Evolutionary conservation across 1,140 invertebrate species (phyloP), one percentile per base, ranked within the genome.

Genomic region (Solenopsis fugax): DNA sequence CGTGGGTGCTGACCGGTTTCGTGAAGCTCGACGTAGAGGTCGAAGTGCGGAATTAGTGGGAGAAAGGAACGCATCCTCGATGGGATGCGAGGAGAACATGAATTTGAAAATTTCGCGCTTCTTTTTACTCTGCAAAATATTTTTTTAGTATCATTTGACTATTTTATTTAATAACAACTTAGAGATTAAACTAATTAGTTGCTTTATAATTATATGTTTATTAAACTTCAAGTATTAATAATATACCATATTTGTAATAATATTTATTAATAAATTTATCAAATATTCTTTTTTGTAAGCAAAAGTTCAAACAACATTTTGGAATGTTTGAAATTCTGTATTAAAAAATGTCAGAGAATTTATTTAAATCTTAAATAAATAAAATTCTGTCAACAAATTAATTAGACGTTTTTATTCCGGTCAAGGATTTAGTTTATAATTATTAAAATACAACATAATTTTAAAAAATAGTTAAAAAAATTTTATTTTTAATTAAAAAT

Each of bases 1-100:
- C 18, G 69, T 82, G 67, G 67, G 78, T 60, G 69, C 69, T n/a
- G 21, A 84, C 80, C 80, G 80, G 80, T 84, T 84, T 73, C 41
- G 69, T 24, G 13, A 50, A 50, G 24, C 69, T 72, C 37, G 9
- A 13, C 24, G 13, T n/a, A 69, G 29, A 82, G 80, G 54, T 82
- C 54, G 69, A 37, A 60, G 41, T 84, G 29, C 21, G 21, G 34
- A 18, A 58, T 73, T 60, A 72, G 37, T 58, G 13, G 16, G 37
- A 45, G 78, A 52, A 45, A 73, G 18, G 18, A 72, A 72, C 7
- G 24, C 7, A 62, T 67, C 34, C 62, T 16, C 37, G 12, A 56
- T 12, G 12, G 24, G 34, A 71, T 34, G 4, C 16, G 5, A 56
- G 56, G 16, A 41, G 65, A 58, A 82, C 29, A 54, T 45, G 0